These are phyloP conservation scores for Drosophila macrospina DNA, from an alignment of 2,888 invertebrate species.

Conservation along the genomic window DNA sequence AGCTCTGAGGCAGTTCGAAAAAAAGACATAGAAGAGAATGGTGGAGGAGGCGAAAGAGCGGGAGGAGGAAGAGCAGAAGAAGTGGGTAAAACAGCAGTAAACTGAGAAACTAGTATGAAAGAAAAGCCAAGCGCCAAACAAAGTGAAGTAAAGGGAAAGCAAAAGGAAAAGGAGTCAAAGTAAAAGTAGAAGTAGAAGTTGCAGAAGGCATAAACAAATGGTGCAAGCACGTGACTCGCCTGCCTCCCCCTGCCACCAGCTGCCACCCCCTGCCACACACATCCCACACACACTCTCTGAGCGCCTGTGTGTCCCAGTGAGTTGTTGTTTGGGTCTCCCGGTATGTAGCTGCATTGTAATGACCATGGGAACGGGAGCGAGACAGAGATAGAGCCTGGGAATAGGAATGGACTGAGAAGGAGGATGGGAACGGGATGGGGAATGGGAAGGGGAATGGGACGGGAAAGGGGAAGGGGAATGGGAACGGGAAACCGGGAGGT, in stretches of 20 bases:
- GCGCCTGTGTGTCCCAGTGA: conserved; percentile 40
- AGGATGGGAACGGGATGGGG: background rate
- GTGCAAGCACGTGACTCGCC: conserved; percentile 59
- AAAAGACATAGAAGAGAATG: background rate
- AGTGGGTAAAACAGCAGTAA: background rate
- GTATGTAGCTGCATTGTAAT: conserved; percentile 50
- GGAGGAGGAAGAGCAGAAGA: background rate
- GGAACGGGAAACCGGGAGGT: conserved; percentile 24
- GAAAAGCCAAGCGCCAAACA: conserved; percentile 36
- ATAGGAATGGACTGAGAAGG: conserved; percentile 2
- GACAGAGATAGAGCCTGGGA: background rate
- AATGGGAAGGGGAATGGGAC: background rate
- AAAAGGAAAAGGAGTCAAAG: background rate
- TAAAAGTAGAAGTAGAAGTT: conserved; percentile 39
- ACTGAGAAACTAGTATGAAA: conserved; percentile 30
- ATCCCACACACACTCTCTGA: too few species aligned
- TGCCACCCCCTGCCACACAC: background rate
- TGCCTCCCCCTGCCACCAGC: too few species aligned
- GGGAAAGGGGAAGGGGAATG: background rate
- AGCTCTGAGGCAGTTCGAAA: conserved; percentile 36
- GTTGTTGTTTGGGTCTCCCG: conserved; percentile 31
- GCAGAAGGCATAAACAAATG: conserved; percentile 67
- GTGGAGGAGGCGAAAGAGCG: background rate
- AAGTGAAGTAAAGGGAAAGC: conserved; percentile 6
- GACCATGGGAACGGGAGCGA: conserved; percentile 36